These are phyloP conservation scores for Molorchus minor DNA, from an alignment of 2,888 invertebrate species.

Conservation along the genomic window DNA sequence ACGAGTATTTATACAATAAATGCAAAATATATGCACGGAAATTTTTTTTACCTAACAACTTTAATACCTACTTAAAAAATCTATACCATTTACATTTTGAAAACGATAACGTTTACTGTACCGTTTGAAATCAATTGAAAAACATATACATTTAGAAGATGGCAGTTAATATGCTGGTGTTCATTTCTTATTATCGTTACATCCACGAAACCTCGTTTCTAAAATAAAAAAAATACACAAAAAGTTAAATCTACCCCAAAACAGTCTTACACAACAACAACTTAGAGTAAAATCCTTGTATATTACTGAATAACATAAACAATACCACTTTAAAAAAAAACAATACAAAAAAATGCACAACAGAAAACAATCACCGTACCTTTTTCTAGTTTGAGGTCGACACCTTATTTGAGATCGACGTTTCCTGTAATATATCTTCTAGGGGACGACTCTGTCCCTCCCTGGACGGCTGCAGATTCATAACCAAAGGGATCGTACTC, in stretches of 20 bases:
- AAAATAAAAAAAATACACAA: constrained; percentile 23
- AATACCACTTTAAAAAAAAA: not conserved
- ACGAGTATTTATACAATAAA: constrained; percentile 28
- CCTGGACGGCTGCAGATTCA: constrained; percentile 46
- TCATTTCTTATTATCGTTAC: constrained; percentile 11
- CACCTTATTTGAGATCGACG: constrained; percentile 38
- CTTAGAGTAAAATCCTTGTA: not conserved
- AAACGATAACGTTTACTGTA: constrained; percentile 5
- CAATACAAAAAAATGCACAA: not conserved
- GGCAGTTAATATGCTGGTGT: constrained; percentile 47
- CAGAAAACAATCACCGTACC: constrained; percentile 24
- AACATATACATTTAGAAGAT: constrained; percentile 34
- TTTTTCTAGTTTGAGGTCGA: constrained; percentile 18
- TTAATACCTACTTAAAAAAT: constrained; percentile 24
- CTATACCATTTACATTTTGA: constrained; percentile 29
- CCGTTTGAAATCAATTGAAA: constrained; percentile 16
- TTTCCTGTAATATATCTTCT: constrained; percentile 45
- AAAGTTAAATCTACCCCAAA: too few species aligned
- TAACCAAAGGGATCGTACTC: constrained; percentile 56
- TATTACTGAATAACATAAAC: not conserved
- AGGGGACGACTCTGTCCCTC: constrained; percentile 43
- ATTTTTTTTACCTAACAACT: too few species aligned
- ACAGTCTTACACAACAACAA: not conserved
- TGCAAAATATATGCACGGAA: constrained; percentile 30
- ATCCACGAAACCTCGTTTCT: constrained; percentile 13